A percentile compares a stretch with the other conserved stretches of the same genome.
phyloP scores from a whole-genome alignment of 2,888 invertebrate species.

The Zonitis immaculata region DNA sequence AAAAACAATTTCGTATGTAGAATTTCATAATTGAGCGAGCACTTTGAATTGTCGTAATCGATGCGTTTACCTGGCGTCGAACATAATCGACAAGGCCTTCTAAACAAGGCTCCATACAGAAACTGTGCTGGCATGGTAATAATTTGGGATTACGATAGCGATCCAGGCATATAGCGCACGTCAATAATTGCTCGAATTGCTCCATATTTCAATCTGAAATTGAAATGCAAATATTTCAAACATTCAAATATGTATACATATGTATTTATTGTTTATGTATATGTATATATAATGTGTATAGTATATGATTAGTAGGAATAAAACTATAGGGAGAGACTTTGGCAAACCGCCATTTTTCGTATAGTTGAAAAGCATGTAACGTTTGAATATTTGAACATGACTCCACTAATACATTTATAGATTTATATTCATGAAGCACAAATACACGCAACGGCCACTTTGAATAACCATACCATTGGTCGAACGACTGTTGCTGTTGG shows the following conservation, averaged over 20 bases:
- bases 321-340: conserved; percentile 12
- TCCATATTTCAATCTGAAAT: conserved; percentile 62
- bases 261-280: not conserved
- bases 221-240: not conserved
- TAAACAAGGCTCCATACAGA: conserved; percentile 98
- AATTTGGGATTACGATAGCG: conserved; percentile 97
- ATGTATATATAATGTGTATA: not conserved
- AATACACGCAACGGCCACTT: conserved; percentile 11
- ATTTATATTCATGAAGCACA: not conserved
- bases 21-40: too few relatives aligned
- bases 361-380: conserved; percentile 25
- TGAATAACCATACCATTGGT: conserved; percentile 16
- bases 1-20: too few relatives aligned
- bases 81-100: conserved; percentile 95
- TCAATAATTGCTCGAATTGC: conserved; percentile 95
- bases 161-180: conserved; percentile 97
- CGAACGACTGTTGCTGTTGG: conserved; percentile 10
- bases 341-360: conserved; percentile 31
- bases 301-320: not conserved
- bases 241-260: too few relatives aligned
- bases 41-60: too few relatives aligned
- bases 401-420: conserved; percentile 9
- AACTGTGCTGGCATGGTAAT: conserved; percentile 98
- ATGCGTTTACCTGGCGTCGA: conserved; percentile 74
- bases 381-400: not conserved